Evolutionary conservation across 2,113 vertebrate genomes (phyloP).

Genomic region (Gadus macrocephalus): DNA sequence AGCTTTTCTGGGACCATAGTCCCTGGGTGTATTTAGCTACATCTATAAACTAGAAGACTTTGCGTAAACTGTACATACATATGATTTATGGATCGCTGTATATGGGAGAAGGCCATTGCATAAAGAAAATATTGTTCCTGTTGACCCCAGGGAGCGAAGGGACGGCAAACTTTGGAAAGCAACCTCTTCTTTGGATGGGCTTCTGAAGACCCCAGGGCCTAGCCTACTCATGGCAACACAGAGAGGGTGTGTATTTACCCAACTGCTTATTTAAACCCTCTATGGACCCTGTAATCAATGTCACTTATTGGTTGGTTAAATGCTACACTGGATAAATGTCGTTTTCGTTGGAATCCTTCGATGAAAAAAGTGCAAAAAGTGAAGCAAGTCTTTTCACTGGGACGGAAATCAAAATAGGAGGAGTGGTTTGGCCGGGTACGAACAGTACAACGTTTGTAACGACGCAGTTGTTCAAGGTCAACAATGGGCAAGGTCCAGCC

Average conservation of each 20-base stretch:
- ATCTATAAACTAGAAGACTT: no score
- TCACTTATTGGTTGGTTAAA: no score
- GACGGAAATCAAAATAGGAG: neutral
- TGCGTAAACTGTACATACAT: no score
- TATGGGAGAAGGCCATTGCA: neutral
- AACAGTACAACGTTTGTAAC: neutral
- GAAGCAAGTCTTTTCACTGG: neutral
- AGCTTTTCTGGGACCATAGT: no score
- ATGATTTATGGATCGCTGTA: neutral
- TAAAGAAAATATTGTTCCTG: constrained; percentile 23
- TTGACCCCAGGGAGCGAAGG: neutral
- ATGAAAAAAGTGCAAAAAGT: neutral
- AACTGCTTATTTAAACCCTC: constrained; percentile 3
- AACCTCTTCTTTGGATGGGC: no score
- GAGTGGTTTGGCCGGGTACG: neutral
- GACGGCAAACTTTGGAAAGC: neutral
- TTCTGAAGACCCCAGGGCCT: no score
- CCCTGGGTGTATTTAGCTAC: no score
- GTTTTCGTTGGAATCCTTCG: neutral
- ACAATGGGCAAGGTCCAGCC: constrained; percentile 1
- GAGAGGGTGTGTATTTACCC: neutral
- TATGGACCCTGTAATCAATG: neutral
- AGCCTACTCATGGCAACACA: no score
- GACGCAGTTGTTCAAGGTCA: neutral
- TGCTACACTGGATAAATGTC: neutral